Conservation (phyloP, 2,888 invertebrate genomes). For the Cantharis rufa region DNA sequence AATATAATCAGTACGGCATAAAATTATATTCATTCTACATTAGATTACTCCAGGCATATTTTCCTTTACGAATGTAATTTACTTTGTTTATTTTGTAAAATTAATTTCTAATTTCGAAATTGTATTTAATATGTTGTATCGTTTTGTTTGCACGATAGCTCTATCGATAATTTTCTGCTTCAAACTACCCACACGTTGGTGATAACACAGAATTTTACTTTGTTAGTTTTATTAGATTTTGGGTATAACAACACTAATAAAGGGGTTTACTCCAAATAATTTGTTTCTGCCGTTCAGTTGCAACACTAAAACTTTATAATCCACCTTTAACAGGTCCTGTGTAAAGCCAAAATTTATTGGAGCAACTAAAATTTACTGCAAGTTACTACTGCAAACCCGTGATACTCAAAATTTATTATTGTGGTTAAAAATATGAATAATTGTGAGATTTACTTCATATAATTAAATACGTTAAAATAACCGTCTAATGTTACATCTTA, state of each 20-base stretch:
- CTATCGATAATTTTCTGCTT: background rate
- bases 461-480: no score
- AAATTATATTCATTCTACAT: constrained; percentile 11
- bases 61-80: background rate
- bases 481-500: no score
- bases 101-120: background rate
- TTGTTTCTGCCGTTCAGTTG: background rate
- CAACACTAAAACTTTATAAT: background rate
- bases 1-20: constrained; percentile 10
- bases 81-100: constrained; percentile 1
- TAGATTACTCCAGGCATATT: background rate
- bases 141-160: background rate
- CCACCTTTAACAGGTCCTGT: background rate
- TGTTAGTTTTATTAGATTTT: background rate
- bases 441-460: no score
- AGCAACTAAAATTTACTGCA: background rate
- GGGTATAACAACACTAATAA: background rate
- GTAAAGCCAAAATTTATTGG: background rate
- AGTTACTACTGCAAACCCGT: background rate
- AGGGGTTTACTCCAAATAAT: background rate
- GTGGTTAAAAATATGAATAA: background rate
- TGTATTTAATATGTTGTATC: background rate
- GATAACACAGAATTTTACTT: background rate
- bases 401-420: background rate
- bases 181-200: background rate